A percentile compares a stretch with the other conserved stretches of the same genome.
phyloP scores from a whole-genome alignment of 2,888 invertebrate species.

The Dicranocentrus wangi region DNA sequence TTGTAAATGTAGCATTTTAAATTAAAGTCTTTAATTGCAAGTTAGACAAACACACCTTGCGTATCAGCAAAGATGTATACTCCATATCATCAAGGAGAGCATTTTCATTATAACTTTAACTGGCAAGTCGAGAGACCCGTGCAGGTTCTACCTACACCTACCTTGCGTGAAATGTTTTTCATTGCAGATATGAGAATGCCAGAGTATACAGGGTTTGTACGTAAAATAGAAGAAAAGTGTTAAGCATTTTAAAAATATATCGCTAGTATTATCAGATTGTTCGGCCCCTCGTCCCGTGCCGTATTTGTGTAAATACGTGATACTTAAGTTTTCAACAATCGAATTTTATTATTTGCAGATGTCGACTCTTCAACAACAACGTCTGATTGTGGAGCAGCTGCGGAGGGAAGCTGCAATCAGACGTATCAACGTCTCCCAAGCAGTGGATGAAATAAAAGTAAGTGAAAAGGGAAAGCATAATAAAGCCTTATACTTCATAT shows the following conservation, averaged over 20 bases:
- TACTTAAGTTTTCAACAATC: no score
- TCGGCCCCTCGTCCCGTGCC: no score
- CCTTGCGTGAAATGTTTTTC: conserved; percentile 71
- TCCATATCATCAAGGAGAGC: conserved; percentile 34
- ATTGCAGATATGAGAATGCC: conserved; percentile 69
- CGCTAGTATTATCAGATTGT: background rate
- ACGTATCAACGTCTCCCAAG: no score
- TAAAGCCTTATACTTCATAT: no score
- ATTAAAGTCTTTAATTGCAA: no score
- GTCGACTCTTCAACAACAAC: conserved; percentile 94
- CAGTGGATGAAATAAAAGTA: no score
- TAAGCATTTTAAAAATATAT: background rate
- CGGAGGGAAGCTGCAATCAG: conserved; percentile 91
- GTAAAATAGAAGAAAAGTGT: conserved; percentile 25
- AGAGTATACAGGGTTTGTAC: conserved; percentile 71
- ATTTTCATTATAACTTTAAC: conserved; percentile 53
- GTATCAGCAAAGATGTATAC: conserved; percentile 60
- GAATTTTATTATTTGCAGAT: conserved; percentile 77
- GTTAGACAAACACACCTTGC: no score
- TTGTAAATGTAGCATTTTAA: no score
- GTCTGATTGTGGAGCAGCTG: conserved; percentile 93
- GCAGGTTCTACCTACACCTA: conserved; percentile 66
- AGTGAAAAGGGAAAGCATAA: no score
- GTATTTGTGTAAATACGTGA: no score
- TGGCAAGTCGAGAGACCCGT: conserved; percentile 64